Evolutionary conservation across 2,888 invertebrate genomes (phyloP), one percentile per base, ranked within the genome.

Genomic region (Mesorhabditis sp.): DNA sequence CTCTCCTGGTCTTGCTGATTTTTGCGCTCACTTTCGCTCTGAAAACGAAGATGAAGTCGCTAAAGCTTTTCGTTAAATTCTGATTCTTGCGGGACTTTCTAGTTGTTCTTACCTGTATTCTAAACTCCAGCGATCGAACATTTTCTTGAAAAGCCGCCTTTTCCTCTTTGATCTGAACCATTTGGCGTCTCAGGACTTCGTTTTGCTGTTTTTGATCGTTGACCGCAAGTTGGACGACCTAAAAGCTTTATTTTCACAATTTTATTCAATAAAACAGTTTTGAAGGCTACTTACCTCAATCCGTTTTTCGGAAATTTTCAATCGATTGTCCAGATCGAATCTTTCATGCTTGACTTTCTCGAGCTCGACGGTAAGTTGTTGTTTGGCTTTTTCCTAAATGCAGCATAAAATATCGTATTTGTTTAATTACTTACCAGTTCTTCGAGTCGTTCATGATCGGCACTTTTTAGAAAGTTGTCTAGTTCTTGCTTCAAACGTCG

Each of bases 311-410:
- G 73, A 72, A 45, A 78, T 75, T 69, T 79, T 80, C 67, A 77
- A 66, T 41, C 78, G 72, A 76, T 79, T 80, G 68, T 79, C 78
- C 42, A 75, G 62, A 63, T 80, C 80, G 62, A 77, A 76, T 41
- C 62, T 69, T 43, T 79, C 79, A 44, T 76, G 74, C 62, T 79
- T 78, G 66, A 76, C 41, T 50, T 70, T 77, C 50, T 78, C 77
- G 41, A 78, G 44, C 5, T 79, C 76, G n/a, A 79, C 78, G 45
- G 73, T 73, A 58, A 78, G 64, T 45, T 72, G 70, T 10, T 74
- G 70, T 41, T 78, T 73, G 1, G 67, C 71, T 63, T 77, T 77
- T 69, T 78, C 78, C 67, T 70, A 58, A 62, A 70, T n/a, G n/a
- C n/a, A n/a, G n/a, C n/a, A 63, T 2, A 7, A 50, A 50, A 28